These are phyloP conservation scores for Euura lappo DNA, from an alignment of 1,140 invertebrate species.

Conservation along the genomic window DNA sequence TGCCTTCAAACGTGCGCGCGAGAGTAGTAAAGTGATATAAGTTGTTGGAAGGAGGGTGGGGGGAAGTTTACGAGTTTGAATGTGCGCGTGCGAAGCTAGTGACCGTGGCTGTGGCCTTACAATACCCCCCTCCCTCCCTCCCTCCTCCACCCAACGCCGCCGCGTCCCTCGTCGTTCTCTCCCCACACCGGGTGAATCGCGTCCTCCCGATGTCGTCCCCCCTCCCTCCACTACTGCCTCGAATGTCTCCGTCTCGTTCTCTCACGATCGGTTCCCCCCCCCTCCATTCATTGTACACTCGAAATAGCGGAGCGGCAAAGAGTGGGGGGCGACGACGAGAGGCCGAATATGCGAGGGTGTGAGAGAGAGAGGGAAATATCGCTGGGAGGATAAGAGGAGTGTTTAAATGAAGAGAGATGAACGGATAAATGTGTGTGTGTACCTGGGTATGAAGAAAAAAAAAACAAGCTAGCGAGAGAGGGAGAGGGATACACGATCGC, in stretches of 20 bases:
- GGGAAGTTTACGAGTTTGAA: not conserved
- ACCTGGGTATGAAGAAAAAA: too few species aligned
- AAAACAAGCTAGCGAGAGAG: constrained; percentile 1
- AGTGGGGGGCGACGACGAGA: too few species aligned
- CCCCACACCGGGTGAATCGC: constrained; percentile 26
- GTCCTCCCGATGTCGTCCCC: constrained; percentile 22
- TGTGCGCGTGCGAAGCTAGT: constrained; percentile 41
- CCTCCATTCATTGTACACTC: not conserved
- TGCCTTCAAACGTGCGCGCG: constrained; percentile 19
- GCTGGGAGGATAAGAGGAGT: not conserved
- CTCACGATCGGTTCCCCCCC: constrained; percentile 24
- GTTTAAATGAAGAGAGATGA: too few species aligned
- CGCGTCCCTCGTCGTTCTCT: constrained; percentile 20
- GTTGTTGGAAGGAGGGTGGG: not conserved
- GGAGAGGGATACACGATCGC: not conserved
- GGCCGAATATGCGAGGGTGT: constrained; percentile 19
- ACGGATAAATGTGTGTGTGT: too few species aligned
- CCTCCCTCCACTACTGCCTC: constrained; percentile 20
- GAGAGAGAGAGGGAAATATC: constrained; percentile 19
- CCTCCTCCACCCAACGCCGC: constrained; percentile 12
- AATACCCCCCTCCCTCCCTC: constrained; percentile 18
- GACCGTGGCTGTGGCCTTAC: constrained; percentile 63
- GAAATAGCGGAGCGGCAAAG: not conserved
- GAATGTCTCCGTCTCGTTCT: constrained; percentile 13
- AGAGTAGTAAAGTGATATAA: constrained; percentile 6